Evolutionary conservation across 2,113 vertebrate species (phyloP).

Genomic region (Progne subis): DNA sequence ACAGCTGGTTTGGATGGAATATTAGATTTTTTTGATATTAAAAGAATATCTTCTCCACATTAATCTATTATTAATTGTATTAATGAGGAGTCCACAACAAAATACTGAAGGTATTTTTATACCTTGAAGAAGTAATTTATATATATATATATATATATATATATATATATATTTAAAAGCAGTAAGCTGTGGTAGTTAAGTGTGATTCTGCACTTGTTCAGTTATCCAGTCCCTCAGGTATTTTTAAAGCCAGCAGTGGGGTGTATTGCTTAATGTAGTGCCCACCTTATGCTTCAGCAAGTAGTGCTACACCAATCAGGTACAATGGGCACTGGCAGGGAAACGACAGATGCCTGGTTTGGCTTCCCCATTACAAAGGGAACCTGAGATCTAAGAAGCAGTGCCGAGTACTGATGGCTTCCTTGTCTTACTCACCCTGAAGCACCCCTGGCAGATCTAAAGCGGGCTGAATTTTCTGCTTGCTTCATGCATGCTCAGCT

Average conservation of each 20-base stretch:
- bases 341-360: neutral
- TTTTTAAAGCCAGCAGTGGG: neutral
- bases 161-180: neutral
- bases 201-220: neutral
- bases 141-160: neutral
- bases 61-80: neutral
- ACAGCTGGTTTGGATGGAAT: neutral
- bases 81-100: neutral
- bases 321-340: fast-evolving
- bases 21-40: neutral
- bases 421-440: neutral
- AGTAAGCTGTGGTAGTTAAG: neutral
- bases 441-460: neutral
- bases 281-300: neutral
- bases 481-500: neutral
- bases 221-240: neutral
- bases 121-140: neutral
- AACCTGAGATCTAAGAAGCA: neutral
- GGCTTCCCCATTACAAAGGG: neutral
- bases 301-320: neutral
- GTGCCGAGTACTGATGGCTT: neutral
- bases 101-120: neutral
- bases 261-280: neutral
- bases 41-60: neutral
- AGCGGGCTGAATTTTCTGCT: neutral